Evolutionary conservation across 2,888 invertebrate species (phyloP).

Genomic region (Phalangium opilio): DNA sequence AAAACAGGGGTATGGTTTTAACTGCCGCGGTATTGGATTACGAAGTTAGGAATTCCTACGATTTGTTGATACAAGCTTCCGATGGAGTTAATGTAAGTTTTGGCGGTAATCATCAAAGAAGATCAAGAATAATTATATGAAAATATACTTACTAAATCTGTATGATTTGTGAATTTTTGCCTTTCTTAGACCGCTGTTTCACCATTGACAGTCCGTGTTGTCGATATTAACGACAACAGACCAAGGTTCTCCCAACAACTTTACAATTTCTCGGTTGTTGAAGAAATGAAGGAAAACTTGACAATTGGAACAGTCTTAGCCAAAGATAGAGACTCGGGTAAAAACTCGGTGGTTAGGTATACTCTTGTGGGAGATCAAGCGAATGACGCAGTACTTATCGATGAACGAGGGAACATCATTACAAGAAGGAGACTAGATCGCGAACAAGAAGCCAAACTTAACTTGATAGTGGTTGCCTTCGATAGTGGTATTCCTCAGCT

Average conservation of each 20-base stretch:
- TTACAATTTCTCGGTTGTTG: slow-evolving; percentile 23
- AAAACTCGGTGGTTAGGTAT: slow-evolving; percentile 64
- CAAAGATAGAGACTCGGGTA: slow-evolving; percentile 53
- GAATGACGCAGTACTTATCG: slow-evolving; percentile 20
- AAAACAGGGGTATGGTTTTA: slow-evolving; percentile 17
- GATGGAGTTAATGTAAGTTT: slow-evolving; percentile 22
- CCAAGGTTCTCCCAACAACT: slow-evolving; percentile 22
- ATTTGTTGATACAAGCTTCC: slow-evolving; percentile 22
- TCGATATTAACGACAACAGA: slow-evolving; percentile 23
- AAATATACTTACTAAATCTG: neutral
- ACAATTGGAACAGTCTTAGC: slow-evolving; percentile 28
- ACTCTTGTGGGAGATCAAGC: slow-evolving; percentile 42
- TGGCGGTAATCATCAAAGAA: neutral
- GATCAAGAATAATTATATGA: neutral
- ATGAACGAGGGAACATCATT: slow-evolving; percentile 19
- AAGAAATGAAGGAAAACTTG: slow-evolving; percentile 20
- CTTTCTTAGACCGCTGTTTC: slow-evolving; percentile 20
- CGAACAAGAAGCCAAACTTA: slow-evolving; percentile 19
- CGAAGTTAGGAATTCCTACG: slow-evolving; percentile 22
- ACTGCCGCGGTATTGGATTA: slow-evolving; percentile 23
- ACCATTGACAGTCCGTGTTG: slow-evolving; percentile 21
- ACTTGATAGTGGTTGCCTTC: slow-evolving; percentile 21
- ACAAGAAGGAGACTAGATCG: slow-evolving; percentile 20
- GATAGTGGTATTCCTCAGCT: slow-evolving; percentile 23
- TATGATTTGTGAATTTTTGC: neutral